Evolutionary conservation across 2,797 vertebrate species (phyloP).

Genomic region (Dipus sagitta): DNA sequence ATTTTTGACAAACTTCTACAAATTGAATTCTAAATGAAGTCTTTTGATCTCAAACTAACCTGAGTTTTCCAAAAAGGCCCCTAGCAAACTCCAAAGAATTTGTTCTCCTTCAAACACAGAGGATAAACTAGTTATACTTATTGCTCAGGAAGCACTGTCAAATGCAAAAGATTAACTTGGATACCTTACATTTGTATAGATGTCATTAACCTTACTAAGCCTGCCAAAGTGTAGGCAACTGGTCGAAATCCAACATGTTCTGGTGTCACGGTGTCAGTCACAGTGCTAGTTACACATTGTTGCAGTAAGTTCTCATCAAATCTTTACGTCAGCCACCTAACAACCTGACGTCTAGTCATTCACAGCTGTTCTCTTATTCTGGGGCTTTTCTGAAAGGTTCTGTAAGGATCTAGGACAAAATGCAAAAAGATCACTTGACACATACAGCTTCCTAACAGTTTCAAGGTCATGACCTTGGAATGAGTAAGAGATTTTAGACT

Average conservation of each 20-base stretch:
- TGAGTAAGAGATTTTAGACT: background rate
- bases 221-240: background rate
- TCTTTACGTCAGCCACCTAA: background rate
- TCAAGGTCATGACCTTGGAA: background rate
- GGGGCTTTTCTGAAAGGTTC: background rate
- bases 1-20: slow-evolving; percentile 13
- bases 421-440: background rate
- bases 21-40: slow-evolving; percentile 7
- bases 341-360: background rate
- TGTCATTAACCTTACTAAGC: background rate
- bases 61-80: background rate
- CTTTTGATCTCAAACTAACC: background rate
- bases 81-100: background rate
- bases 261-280: background rate
- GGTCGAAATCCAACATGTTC: background rate
- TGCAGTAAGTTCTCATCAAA: background rate
- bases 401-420: background rate
- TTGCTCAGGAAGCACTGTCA: background rate
- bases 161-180: background rate
- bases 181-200: background rate
- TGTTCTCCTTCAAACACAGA: background rate
- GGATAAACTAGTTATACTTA: background rate
- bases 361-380: background rate
- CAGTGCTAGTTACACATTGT: background rate
- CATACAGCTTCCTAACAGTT: background rate